A percentile compares a stretch with the other conserved stretches of the same genome.
Evolutionary conservation across 1,140 invertebrate species (phyloP).

Genomic region (Laodelphax striatellus): DNA sequence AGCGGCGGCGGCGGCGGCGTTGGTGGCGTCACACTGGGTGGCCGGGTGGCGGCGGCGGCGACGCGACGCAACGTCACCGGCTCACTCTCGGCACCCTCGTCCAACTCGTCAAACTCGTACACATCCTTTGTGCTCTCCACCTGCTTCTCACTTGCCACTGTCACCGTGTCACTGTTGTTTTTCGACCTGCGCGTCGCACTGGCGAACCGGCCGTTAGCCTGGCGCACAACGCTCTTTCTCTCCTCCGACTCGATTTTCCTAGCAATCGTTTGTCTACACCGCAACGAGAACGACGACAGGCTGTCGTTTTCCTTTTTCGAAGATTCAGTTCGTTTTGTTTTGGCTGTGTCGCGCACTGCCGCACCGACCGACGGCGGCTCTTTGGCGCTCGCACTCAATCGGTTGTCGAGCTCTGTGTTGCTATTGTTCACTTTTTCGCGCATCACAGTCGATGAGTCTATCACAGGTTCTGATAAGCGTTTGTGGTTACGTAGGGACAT

Average conservation of each 20-base stretch:
- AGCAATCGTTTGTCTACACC: constrained; percentile 9
- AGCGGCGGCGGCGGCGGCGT: no score
- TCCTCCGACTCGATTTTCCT: neutral
- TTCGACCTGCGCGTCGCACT: neutral
- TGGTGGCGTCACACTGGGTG: neutral
- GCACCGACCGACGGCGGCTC: neutral
- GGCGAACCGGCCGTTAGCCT: neutral
- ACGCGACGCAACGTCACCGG: constrained; percentile 14
- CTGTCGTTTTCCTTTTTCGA: constrained; percentile 19
- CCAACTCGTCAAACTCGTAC: constrained; percentile 36
- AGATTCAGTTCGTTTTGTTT: constrained; percentile 10
- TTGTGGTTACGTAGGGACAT: constrained; percentile 49
- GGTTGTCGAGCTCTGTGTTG: constrained; percentile 16
- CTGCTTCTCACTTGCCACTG: neutral
- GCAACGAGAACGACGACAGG: constrained; percentile 1
- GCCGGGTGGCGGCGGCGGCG: neutral
- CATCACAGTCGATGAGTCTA: constrained; percentile 25
- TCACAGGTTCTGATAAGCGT: constrained; percentile 34
- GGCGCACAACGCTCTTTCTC: constrained; percentile 1
- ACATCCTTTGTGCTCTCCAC: constrained; percentile 29
- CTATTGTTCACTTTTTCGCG: constrained; percentile 17
- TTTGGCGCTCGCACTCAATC: neutral
- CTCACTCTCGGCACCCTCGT: constrained; percentile 16
- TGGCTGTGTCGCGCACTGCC: neutral
- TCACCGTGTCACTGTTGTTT: neutral